Conservation (phyloP, 1,140 invertebrate genomes). For the Tribolium castaneum region DNA sequence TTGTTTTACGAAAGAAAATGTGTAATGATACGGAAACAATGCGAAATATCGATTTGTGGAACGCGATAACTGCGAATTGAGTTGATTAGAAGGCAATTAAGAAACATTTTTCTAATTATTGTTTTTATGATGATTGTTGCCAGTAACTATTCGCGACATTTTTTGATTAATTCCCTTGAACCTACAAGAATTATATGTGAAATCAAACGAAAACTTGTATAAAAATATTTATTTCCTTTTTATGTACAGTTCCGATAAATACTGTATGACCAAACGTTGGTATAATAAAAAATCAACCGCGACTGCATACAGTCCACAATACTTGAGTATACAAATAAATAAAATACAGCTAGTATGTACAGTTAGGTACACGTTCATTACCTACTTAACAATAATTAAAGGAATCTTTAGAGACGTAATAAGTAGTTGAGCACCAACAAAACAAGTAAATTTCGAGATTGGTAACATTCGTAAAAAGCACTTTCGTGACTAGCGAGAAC, state of each 20-base stretch:
- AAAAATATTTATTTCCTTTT: not conserved
- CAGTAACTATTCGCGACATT: too few species aligned
- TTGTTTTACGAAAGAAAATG: too few species aligned
- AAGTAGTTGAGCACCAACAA: not conserved
- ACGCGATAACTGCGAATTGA: too few species aligned
- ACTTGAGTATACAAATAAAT: not conserved
- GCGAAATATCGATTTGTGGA: too few species aligned
- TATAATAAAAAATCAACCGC: not conserved
- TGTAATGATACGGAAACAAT: too few species aligned
- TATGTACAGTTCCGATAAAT: not conserved
- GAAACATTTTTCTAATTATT: too few species aligned
- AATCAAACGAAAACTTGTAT: not conserved
- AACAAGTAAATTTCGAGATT: conserved; percentile 1
- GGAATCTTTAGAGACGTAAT: not conserved
- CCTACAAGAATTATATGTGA: too few species aligned
- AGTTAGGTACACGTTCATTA: not conserved
- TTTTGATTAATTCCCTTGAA: too few species aligned
- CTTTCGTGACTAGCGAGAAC: conserved; percentile 19
- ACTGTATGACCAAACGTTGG: not conserved
- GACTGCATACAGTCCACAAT: not conserved
- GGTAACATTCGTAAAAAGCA: conserved; percentile 3
- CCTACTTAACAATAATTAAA: not conserved
- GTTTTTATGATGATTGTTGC: too few species aligned
- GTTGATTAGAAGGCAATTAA: too few species aligned
- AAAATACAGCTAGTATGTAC: not conserved